phyloP scores from a whole-genome alignment of 2,888 invertebrate species.

The Aleiodes testaceus region DNA sequence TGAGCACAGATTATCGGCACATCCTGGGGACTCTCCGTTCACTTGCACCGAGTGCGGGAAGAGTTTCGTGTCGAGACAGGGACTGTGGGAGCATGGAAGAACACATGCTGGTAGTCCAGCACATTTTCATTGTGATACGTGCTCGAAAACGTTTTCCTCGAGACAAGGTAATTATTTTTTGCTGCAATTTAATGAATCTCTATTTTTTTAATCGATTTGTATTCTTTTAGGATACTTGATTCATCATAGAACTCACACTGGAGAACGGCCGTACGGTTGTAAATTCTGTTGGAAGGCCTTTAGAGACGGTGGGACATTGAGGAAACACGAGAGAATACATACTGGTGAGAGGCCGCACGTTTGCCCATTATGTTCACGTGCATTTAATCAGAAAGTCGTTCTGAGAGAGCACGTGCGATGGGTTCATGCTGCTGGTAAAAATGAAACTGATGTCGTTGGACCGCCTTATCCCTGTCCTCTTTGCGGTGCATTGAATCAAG shows the following conservation, averaged over 20 bases:
- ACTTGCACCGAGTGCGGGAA: slow-evolving; percentile 73
- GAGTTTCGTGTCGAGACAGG: slow-evolving; percentile 73
- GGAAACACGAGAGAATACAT: slow-evolving; percentile 75
- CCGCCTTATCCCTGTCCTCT: slow-evolving; percentile 73
- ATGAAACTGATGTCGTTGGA: slow-evolving; percentile 65
- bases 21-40: slow-evolving; percentile 71
- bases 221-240: slow-evolving; percentile 67
- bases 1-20: slow-evolving; percentile 70
- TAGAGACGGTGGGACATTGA: slow-evolving; percentile 75
- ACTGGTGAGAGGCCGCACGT: slow-evolving; percentile 75
- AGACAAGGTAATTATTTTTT: slow-evolving; percentile 66
- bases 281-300: slow-evolving; percentile 75
- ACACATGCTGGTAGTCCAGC: slow-evolving; percentile 72
- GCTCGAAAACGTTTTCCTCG: slow-evolving; percentile 75
- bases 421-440: slow-evolving; percentile 74
- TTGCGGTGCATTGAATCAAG: slow-evolving; percentile 71
- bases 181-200: too few relatives aligned
- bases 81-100: slow-evolving; percentile 73
- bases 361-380: slow-evolving; percentile 74
- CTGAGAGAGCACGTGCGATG: slow-evolving; percentile 75
- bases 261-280: slow-evolving; percentile 75
- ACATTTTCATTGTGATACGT: slow-evolving; percentile 73
- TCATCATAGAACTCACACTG: slow-evolving; percentile 75
- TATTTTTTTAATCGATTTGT: too few relatives aligned
- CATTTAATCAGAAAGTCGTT: slow-evolving; percentile 76